Conservation (phyloP, 35 echinoderm and acorn worm species). For the Lytechinus pictus region DNA sequence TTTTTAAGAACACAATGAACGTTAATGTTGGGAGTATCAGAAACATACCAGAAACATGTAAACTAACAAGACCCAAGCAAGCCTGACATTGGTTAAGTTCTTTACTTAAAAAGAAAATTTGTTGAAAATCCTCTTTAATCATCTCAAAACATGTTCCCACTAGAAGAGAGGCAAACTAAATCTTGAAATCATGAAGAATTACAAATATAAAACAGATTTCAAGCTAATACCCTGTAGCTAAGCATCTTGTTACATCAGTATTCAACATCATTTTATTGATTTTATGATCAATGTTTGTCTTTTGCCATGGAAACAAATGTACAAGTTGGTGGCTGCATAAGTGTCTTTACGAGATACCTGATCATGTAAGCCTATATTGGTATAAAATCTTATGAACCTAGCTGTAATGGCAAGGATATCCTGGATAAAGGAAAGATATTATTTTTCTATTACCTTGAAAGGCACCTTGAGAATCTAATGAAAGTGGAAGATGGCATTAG, state of each 20-base stretch:
- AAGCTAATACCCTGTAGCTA: background rate
- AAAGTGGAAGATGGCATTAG: too few relatives aligned
- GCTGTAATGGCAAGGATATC: background rate
- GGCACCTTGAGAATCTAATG: too few relatives aligned
- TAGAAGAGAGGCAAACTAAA: background rate
- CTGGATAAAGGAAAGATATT: background rate
- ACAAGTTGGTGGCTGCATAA: background rate
- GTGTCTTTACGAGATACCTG: background rate
- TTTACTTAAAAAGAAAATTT: background rate
- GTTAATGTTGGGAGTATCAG: too few relatives aligned
- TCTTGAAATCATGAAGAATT: background rate
- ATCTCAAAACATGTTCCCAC: background rate
- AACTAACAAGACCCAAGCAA: too few relatives aligned
- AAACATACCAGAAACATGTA: too few relatives aligned
- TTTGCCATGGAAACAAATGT: background rate
- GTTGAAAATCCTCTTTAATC: background rate
- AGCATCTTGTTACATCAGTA: background rate
- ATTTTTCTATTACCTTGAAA: too few relatives aligned
- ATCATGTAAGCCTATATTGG: background rate
- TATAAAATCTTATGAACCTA: background rate
- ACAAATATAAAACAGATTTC: background rate
- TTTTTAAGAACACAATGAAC: too few relatives aligned
- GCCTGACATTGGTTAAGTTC: background rate
- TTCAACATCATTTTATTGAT: slow-evolving; percentile 14
- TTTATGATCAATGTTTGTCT: background rate